Conservation (phyloP, 2,888 invertebrate species). For the Anthrax anthrax region DNA sequence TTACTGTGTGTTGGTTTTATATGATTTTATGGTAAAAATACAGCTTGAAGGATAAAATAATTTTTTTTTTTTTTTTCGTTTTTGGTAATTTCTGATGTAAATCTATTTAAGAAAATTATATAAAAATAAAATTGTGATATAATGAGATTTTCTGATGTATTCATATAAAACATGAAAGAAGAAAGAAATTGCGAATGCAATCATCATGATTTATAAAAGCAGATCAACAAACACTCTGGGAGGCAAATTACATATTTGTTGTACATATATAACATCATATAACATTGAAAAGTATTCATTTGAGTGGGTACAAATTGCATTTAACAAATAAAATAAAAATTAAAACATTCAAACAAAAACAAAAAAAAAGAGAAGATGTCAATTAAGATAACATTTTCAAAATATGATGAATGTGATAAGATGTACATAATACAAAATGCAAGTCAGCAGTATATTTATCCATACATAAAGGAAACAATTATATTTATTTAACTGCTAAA, state of each 20-base stretch:
- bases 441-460: too few relatives aligned
- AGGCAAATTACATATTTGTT: neutral
- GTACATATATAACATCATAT: neutral
- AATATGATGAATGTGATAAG: too few relatives aligned
- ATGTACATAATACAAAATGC: too few relatives aligned
- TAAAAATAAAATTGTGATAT: too few relatives aligned
- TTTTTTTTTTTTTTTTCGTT: too few relatives aligned
- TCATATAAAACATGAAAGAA: neutral
- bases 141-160: too few relatives aligned
- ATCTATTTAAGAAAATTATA: neutral
- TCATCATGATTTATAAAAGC: neutral
- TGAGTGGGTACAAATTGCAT: conserved; percentile 3
- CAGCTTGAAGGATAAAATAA: neutral
- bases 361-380: neutral
- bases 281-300: too few relatives aligned
- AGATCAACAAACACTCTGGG: neutral
- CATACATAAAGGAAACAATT: too few relatives aligned
- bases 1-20: neutral
- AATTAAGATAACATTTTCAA: neutral
- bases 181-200: neutral
- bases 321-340: conserved; percentile 2
- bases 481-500: too few relatives aligned
- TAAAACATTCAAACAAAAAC: neutral
- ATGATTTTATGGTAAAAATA: too few relatives aligned
- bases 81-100: neutral